phyloP scores from a whole-genome alignment of 2,797 vertebrate genomes.

The Cirrhinus molitorella region DNA sequence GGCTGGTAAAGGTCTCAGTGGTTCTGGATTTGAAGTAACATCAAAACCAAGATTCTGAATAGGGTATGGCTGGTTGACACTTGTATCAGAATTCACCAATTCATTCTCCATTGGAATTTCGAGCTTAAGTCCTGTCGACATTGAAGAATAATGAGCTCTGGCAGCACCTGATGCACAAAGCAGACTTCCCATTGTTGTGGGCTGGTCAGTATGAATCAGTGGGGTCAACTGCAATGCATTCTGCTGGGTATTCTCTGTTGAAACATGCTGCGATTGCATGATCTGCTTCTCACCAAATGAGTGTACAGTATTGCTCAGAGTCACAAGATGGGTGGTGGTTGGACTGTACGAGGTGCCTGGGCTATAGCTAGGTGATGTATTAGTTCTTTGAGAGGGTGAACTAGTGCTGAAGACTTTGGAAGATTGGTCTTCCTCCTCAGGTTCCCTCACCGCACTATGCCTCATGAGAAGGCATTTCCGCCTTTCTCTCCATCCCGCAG shows the following conservation, averaged over 20 bases:
- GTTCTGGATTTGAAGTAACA: slow-evolving; percentile 79
- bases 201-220: slow-evolving; percentile 73
- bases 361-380: slow-evolving; percentile 24
- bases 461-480: slow-evolving; percentile 91
- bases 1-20: slow-evolving; percentile 76
- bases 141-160: slow-evolving; percentile 86
- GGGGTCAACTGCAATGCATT: slow-evolving; percentile 66
- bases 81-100: slow-evolving; percentile 58
- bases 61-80: slow-evolving; percentile 59
- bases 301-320: slow-evolving; percentile 42
- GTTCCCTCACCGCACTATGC: slow-evolving; percentile 86
- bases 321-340: slow-evolving; percentile 39
- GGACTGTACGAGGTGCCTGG: slow-evolving; percentile 34
- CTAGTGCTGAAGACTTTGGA: slow-evolving; percentile 12
- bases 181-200: slow-evolving; percentile 53
- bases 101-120: slow-evolving; percentile 79
- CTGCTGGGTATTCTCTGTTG: slow-evolving; percentile 26
- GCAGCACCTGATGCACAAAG: slow-evolving; percentile 84
- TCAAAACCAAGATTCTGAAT: slow-evolving; percentile 62
- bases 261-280: slow-evolving; percentile 37
- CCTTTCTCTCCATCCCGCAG: slow-evolving; percentile 85
- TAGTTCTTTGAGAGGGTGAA: slow-evolving; percentile 23
- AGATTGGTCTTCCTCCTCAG: slow-evolving; percentile 80
- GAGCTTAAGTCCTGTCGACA: slow-evolving; percentile 88
- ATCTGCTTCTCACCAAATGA: slow-evolving; percentile 76